A percentile compares a stretch with the other conserved stretches of the same genome.
Conservation (phyloP, 2,113 vertebrate species). For the Menidia beryllina region DNA sequence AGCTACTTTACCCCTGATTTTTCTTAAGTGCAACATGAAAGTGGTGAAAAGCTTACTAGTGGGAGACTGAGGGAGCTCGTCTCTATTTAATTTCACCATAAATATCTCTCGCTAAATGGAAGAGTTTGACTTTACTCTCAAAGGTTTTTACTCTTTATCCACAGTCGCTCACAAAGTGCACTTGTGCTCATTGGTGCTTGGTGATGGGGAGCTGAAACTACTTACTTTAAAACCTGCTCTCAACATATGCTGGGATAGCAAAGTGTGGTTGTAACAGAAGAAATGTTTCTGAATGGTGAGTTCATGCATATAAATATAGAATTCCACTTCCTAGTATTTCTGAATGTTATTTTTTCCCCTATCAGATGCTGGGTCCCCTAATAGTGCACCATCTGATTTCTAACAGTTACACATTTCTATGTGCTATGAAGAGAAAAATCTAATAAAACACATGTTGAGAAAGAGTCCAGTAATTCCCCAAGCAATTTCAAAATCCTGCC, state of each 20-base stretch:
- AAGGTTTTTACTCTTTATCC: neutral
- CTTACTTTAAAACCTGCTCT: neutral
- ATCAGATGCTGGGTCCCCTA: neutral
- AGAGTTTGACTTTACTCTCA: too few species aligned
- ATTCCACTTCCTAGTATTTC: too few species aligned
- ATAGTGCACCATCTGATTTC: conserved; percentile 18
- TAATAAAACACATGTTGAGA: neutral
- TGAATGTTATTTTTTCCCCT: neutral
- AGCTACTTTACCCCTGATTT: too few species aligned
- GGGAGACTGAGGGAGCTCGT: too few species aligned
- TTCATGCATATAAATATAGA: too few species aligned
- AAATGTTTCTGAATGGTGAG: conserved; percentile 9
- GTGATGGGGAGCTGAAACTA: conserved; percentile 3
- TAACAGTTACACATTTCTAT: neutral
- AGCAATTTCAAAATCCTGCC: neutral
- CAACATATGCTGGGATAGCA: neutral
- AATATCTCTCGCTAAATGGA: too few species aligned
- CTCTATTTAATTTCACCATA: too few species aligned
- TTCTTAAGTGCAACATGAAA: too few species aligned
- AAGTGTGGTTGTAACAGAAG: neutral
- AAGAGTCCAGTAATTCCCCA: neutral
- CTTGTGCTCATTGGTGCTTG: conserved; percentile 18
- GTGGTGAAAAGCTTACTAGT: too few species aligned
- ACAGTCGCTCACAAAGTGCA: conserved; percentile 27
- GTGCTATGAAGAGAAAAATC: conserved; percentile 2